Percentiles rank a stretch among this genome's conserved stretches.
Evolutionary conservation across 2,113 vertebrate species (phyloP).

Genomic region (Halichoerus grypus): DNA sequence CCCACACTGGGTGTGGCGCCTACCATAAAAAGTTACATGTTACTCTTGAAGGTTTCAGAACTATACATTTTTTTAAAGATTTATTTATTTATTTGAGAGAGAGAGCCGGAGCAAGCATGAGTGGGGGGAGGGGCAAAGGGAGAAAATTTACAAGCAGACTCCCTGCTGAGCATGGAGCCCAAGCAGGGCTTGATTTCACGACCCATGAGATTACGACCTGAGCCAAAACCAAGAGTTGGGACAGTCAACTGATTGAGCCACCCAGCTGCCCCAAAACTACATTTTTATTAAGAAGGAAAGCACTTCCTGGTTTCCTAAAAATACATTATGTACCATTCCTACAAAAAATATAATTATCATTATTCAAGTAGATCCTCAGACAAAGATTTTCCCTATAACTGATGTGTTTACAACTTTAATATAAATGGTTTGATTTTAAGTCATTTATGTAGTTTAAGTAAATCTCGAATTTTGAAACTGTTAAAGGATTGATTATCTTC

Average conservation of each 20-base stretch:
- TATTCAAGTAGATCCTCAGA: background rate
- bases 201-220: background rate
- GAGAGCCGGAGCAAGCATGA: background rate
- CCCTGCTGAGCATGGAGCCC: background rate
- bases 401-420: conserved; percentile 69
- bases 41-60: background rate
- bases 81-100: background rate
- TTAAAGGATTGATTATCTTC: conserved; percentile 56
- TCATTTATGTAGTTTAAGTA: conserved; percentile 5
- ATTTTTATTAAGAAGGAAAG: conserved; percentile 29
- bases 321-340: background rate
- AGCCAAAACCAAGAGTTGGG: background rate
- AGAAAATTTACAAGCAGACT: background rate
- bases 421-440: conserved; percentile 73
- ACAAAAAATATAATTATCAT: background rate
- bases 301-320: background rate
- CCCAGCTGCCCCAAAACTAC: background rate
- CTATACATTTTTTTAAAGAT: background rate
- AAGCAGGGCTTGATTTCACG: background rate
- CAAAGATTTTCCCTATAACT: background rate
- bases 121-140: background rate
- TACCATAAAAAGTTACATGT: background rate
- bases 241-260: background rate
- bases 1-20: background rate
- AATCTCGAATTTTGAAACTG: conserved; percentile 55